Conservation (phyloP, 1,140 invertebrate genomes). For the Homarus americanus region DNA sequence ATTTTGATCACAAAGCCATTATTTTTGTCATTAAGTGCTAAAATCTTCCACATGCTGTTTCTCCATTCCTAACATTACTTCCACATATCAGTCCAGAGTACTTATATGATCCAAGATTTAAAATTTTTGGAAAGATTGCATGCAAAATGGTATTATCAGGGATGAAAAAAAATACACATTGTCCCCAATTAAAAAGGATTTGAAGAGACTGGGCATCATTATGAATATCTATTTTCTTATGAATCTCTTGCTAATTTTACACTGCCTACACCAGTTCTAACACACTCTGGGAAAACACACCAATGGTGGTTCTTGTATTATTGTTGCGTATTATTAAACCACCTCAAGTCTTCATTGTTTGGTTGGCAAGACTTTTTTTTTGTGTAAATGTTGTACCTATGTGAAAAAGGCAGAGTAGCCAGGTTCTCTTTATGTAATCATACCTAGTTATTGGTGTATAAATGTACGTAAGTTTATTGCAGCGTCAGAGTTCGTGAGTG, state of each 20-base stretch:
- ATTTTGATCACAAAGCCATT: conserved; percentile 53
- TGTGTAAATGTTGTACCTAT: conserved; percentile 61
- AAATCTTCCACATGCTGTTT: conserved; percentile 20
- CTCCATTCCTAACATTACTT: conserved; percentile 13
- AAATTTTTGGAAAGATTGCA: neutral
- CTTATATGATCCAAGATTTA: neutral
- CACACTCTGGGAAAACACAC: conserved; percentile 53
- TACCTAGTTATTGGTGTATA: conserved; percentile 72
- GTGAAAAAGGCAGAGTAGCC: conserved; percentile 43
- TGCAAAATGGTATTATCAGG: neutral
- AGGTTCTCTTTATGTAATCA: conserved; percentile 58
- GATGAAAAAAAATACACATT: neutral
- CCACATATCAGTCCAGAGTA: conserved; percentile 33
- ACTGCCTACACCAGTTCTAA: conserved; percentile 67
- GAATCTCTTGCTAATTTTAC: conserved; percentile 21
- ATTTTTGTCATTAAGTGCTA: conserved; percentile 34
- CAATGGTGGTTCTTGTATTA: conserved; percentile 24
- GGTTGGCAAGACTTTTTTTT: conserved; percentile 61
- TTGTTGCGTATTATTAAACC: conserved; percentile 21
- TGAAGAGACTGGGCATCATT: neutral
- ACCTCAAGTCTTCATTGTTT: conserved; percentile 38
- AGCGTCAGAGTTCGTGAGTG: conserved; percentile 55
- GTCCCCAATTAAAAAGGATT: neutral
- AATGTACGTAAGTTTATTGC: conserved; percentile 62
- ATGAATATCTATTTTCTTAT: neutral